Percentiles rank a stretch among this genome's conserved stretches.
These are phyloP conservation scores for Psilanteris sp. DNA, from an alignment of 1,140 invertebrate species.

Conservation along the genomic window DNA sequence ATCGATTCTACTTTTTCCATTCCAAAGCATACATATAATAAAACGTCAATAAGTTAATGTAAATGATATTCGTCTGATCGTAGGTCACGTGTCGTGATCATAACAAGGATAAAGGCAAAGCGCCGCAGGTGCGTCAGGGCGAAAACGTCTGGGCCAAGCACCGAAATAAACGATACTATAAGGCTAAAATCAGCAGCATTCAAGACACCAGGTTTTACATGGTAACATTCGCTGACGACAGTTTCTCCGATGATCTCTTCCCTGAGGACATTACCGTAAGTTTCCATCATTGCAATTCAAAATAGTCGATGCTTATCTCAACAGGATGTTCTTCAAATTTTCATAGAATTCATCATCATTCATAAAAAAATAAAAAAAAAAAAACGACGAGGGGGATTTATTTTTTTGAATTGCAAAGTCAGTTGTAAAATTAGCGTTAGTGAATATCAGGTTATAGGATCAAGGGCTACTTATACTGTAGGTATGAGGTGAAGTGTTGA, in stretches of 20 bases:
- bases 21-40: too few species aligned
- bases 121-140: slow-evolving; percentile 68
- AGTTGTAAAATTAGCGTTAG: too few species aligned
- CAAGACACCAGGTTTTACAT: slow-evolving; percentile 81
- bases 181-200: slow-evolving; percentile 80
- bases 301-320: too few species aligned
- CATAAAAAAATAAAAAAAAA: too few species aligned
- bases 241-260: slow-evolving; percentile 83
- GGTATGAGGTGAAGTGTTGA: too few species aligned
- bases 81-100: slow-evolving; percentile 80
- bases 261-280: slow-evolving; percentile 80
- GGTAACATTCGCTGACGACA: slow-evolving; percentile 84
- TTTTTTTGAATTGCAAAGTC: too few species aligned
- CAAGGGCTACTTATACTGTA: too few species aligned
- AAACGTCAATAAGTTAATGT: neutral
- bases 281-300: slow-evolving; percentile 16
- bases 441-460: too few species aligned
- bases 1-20: too few species aligned
- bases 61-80: slow-evolving; percentile 39
- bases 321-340: too few species aligned
- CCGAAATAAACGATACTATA: slow-evolving; percentile 83
- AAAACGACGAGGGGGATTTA: too few species aligned
- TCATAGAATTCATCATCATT: too few species aligned
- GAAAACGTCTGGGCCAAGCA: slow-evolving; percentile 83
- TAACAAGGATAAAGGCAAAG: slow-evolving; percentile 72